A percentile compares a stretch with the other conserved stretches of the same genome.
phyloP scores from a whole-genome alignment of 1,140 invertebrate genomes.

The Drosophila rhopaloa region DNA sequence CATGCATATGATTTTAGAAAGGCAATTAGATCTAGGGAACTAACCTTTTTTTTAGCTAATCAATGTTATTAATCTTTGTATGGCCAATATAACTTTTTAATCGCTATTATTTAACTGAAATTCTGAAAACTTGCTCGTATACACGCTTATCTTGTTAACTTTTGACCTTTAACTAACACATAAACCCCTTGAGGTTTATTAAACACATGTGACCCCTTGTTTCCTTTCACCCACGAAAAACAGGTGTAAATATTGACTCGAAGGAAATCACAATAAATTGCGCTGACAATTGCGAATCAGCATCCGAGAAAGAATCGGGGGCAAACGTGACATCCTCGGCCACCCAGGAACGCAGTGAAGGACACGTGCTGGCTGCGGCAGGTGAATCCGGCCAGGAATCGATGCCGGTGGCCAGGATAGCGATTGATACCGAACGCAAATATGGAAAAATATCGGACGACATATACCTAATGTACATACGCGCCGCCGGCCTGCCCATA shows the following conservation, averaged over 20 bases:
- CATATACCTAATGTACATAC: constrained; percentile 88
- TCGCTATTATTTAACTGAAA: no score
- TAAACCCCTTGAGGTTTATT: no score
- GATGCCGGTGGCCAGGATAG: neutral
- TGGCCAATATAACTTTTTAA: no score
- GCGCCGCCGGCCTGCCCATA: constrained; percentile 87
- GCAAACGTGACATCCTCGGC: constrained; percentile 58
- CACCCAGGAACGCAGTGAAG: constrained; percentile 2
- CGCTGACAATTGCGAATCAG: constrained; percentile 52
- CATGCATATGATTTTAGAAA: no score
- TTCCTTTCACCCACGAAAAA: neutral
- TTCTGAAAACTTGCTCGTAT: no score
- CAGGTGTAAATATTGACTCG: constrained; percentile 68
- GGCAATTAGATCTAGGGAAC: no score
- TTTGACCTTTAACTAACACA: neutral
- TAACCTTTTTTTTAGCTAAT: no score
- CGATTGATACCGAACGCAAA: constrained; percentile 87
- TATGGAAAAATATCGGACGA: constrained; percentile 87
- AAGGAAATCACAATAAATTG: constrained; percentile 59
- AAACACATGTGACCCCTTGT: neutral
- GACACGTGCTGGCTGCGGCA: constrained; percentile 6
- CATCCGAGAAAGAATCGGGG: constrained; percentile 33
- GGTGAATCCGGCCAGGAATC: constrained; percentile 11
- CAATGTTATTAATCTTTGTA: no score
- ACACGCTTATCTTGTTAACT: no score